Evolutionary conservation across 1,140 invertebrate genomes (phyloP).

Genomic region (Stegodyphus mimosarum): DNA sequence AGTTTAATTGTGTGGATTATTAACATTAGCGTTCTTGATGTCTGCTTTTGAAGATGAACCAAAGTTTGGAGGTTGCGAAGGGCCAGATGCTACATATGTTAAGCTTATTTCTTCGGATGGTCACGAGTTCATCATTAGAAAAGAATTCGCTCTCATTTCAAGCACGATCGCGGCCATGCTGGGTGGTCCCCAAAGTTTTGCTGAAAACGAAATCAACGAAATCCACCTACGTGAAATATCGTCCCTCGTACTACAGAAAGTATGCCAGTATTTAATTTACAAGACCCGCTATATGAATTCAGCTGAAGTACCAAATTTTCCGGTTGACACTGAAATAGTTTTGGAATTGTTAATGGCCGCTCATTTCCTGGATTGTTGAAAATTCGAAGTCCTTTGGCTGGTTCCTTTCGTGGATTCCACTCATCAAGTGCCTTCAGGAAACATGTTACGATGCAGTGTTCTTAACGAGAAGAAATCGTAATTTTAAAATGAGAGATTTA

Average conservation of each 20-base stretch:
- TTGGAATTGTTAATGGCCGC: conserved; percentile 99
- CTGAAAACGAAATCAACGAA: conserved; percentile 99
- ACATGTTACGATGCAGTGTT: too few relatives aligned
- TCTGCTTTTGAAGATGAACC: not conserved
- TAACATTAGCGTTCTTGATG: not conserved
- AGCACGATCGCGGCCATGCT: conserved; percentile 99
- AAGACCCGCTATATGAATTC: conserved; percentile 99
- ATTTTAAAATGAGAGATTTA: too few relatives aligned
- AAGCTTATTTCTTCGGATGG: conserved; percentile 97
- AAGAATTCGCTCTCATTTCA: conserved; percentile 96
- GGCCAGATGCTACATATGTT: conserved; percentile 98
- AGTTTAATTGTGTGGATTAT: too few relatives aligned
- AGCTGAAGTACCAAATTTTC: conserved; percentile 99
- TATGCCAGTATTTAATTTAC: conserved; percentile 99
- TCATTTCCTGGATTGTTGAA: conserved; percentile 98
- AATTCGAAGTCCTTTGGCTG: too few relatives aligned
- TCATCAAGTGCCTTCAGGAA: too few relatives aligned
- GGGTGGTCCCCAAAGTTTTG: conserved; percentile 86
- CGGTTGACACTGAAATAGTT: conserved; percentile 95
- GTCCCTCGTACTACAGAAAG: conserved; percentile 98
- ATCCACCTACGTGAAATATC: conserved; percentile 98
- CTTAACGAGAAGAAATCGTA: too few relatives aligned
- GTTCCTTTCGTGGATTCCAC: too few relatives aligned
- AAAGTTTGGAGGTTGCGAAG: conserved; percentile 91
- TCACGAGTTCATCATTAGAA: conserved; percentile 97